Evolutionary conservation across 2,888 invertebrate genomes (phyloP).

Genomic region (Lissocephala sabroskyi): DNA sequence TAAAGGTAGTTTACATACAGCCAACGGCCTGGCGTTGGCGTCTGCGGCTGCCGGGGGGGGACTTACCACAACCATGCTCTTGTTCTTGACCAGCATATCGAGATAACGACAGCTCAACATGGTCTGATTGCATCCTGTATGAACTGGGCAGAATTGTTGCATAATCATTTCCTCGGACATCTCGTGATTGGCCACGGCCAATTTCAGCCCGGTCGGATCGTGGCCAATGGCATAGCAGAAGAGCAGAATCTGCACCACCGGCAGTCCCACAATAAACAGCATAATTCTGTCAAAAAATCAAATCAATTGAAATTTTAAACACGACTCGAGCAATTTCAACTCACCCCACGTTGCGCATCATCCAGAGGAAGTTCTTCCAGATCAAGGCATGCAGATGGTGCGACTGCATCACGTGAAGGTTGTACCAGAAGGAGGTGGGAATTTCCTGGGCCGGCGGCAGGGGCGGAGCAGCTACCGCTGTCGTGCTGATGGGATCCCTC

Average conservation of each 20-base stretch:
- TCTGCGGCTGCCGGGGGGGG: conserved; percentile 8
- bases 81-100: conserved; percentile 78
- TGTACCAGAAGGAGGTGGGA: conserved; percentile 74
- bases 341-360: conserved; percentile 88
- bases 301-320: too few relatives aligned
- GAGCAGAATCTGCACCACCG: conserved; percentile 87
- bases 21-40: background rate
- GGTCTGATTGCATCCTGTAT: conserved; percentile 77
- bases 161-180: conserved; percentile 73
- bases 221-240: conserved; percentile 93
- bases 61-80: conserved; percentile 80
- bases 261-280: conserved; percentile 88
- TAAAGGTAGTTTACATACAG: conserved; percentile 51
- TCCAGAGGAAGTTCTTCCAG: conserved; percentile 91
- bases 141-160: conserved; percentile 73
- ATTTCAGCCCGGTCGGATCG: conserved; percentile 82
- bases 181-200: conserved; percentile 89
- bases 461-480: conserved; percentile 76
- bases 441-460: conserved; percentile 81
- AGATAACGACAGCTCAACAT: conserved; percentile 86
- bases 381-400: conserved; percentile 86
- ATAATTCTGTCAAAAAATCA: conserved; percentile 79
- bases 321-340: too few relatives aligned
- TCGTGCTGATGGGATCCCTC: conserved; percentile 77
- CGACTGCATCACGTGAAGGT: conserved; percentile 78